A percentile compares a stretch with the other conserved stretches of the same genome.
phyloP scores from a whole-genome alignment of 2,888 invertebrate species.

The Apodemia zela region DNA sequence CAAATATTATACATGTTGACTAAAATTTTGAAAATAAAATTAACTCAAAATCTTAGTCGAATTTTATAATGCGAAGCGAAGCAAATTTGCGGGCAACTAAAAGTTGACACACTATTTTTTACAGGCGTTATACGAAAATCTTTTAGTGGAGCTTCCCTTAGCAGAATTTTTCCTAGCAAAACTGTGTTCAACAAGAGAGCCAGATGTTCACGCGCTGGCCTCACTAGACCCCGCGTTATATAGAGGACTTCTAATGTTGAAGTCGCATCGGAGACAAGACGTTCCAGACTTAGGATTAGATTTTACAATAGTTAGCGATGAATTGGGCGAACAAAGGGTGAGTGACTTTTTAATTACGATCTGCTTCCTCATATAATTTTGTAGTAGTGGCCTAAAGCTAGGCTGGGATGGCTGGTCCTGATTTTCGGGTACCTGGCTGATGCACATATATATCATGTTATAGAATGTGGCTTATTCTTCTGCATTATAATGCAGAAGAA shows the following conservation, averaged over 20 bases:
- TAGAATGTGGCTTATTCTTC: too few relatives aligned
- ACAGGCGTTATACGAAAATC: slow-evolving; percentile 95
- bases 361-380: too few relatives aligned
- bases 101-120: slow-evolving; percentile 20
- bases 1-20: too few relatives aligned
- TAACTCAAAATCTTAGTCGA: too few relatives aligned
- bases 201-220: slow-evolving; percentile 95
- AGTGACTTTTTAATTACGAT: slow-evolving; percentile 20
- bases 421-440: too few relatives aligned
- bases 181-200: slow-evolving; percentile 86
- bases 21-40: too few relatives aligned
- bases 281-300: slow-evolving; percentile 94
- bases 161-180: slow-evolving; percentile 94
- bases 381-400: too few relatives aligned
- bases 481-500: too few relatives aligned
- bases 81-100: background rate
- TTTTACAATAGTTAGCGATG: slow-evolving; percentile 94
- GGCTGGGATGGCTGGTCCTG: too few relatives aligned
- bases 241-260: slow-evolving; percentile 92
- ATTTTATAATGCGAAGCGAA: too few relatives aligned
- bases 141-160: slow-evolving; percentile 95
- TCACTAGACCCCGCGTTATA: slow-evolving; percentile 96
- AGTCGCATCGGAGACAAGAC: slow-evolving; percentile 89
- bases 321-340: slow-evolving; percentile 92
- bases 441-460: too few relatives aligned